phyloP scores from a whole-genome alignment of 2,797 vertebrate species.

The Acanthurus tractus region DNA sequence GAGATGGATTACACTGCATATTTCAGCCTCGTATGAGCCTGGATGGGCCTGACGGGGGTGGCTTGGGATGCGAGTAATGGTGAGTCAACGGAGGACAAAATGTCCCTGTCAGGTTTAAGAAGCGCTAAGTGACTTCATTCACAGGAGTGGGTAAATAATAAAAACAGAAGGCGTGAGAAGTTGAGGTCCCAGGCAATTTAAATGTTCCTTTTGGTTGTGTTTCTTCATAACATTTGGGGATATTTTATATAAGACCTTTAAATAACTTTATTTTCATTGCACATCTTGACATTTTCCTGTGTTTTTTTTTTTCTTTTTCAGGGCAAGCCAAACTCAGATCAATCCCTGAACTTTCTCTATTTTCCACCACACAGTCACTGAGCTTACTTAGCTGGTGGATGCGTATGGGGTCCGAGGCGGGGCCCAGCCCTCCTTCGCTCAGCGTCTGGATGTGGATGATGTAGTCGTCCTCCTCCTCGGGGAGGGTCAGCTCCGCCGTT shows the following conservation, averaged over 20 bases:
- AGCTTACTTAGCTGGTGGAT: constrained; percentile 92
- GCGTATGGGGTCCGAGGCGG: constrained; percentile 90
- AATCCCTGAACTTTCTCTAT: neutral
- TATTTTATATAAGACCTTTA: neutral
- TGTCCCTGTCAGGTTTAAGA: constrained; percentile 67
- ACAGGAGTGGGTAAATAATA: constrained; percentile 43
- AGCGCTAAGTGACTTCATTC: constrained; percentile 74
- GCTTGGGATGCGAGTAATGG: constrained; percentile 64
- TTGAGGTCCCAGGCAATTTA: constrained; percentile 25
- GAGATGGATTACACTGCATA: constrained; percentile 76
- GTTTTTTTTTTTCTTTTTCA: neutral
- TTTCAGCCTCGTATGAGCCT: constrained; percentile 70
- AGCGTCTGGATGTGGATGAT: constrained; percentile 90
- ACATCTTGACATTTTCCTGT: neutral
- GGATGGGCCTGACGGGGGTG: constrained; percentile 40
- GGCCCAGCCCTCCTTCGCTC: constrained; percentile 92
- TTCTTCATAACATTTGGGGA: constrained; percentile 18
- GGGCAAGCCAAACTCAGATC: neutral
- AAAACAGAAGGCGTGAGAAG: constrained; percentile 12
- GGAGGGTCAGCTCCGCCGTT: constrained; percentile 90
- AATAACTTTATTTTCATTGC: neutral
- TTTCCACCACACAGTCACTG: neutral
- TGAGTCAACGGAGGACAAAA: constrained; percentile 73
- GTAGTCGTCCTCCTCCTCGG: constrained; percentile 90
- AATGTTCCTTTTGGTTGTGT: constrained; percentile 12